Percentiles rank a stretch among this genome's conserved stretches.
Conservation (phyloP, 2,113 vertebrate species). For the Pagrus major region DNA sequence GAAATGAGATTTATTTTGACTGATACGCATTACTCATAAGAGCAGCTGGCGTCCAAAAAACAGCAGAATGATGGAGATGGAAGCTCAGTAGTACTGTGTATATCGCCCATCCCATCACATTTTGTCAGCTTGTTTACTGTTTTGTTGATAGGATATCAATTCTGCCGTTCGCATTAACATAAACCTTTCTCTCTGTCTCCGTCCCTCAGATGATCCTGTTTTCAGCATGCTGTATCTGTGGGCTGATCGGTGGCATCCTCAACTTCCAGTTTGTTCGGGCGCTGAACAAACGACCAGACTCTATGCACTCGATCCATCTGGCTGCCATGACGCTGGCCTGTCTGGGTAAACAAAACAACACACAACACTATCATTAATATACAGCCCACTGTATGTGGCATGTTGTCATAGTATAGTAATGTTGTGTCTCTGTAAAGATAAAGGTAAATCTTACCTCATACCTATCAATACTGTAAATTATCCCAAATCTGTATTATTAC, state of each 20-base stretch:
- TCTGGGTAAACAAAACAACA: slow-evolving; percentile 81
- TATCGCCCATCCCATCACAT: slow-evolving; percentile 45
- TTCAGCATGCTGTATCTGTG: slow-evolving; percentile 98
- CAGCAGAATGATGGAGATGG: slow-evolving; percentile 27
- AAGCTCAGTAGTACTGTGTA: slow-evolving; percentile 24
- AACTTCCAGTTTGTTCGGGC: slow-evolving; percentile 99
- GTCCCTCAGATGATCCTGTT: slow-evolving; percentile 95
- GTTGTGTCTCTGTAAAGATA: neutral
- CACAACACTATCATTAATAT: too few species aligned
- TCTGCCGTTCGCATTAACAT: neutral
- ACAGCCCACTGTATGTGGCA: too few species aligned
- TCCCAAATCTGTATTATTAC: neutral
- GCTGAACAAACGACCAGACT: slow-evolving; percentile 89
- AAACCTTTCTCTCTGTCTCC: neutral
- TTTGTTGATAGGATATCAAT: slow-evolving; percentile 39
- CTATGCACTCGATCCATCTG: slow-evolving; percentile 90
- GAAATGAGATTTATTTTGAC: slow-evolving; percentile 69
- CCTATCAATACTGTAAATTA: neutral
- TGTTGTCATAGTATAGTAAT: neutral
- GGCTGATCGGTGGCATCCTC: slow-evolving; percentile 97
- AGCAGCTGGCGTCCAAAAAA: neutral
- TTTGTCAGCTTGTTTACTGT: slow-evolving; percentile 54
- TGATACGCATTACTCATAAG: slow-evolving; percentile 48
- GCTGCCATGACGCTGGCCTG: slow-evolving; percentile 96
- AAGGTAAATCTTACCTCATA: neutral